Evolutionary conservation across 2,797 vertebrate genomes (phyloP), one percentile per base, ranked within the genome.

Genomic region (Ctenochaetus hawaiiensis): DNA sequence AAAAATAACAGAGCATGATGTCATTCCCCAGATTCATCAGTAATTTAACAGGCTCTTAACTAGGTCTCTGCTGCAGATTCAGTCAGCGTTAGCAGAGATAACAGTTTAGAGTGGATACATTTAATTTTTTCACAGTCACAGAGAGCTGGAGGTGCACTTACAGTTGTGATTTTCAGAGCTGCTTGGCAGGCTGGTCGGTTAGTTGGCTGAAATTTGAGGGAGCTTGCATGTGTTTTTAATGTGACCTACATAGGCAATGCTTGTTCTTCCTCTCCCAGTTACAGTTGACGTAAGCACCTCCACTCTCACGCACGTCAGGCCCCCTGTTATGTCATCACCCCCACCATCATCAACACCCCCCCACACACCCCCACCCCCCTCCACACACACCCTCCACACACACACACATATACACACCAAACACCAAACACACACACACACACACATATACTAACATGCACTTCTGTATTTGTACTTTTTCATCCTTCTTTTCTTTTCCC

Each of bases 221-320:
- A 58, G 78, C 78, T 57, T 54, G 84, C 88, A 91, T 91, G 90
- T 86, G 86, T 94, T 92, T 93, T 93, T 90, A 91, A 94, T 94
- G 92, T 93, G 94, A 95, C 95, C 94, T 95, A 94, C 91, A 94
- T 95, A 93, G 85, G 70, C 76, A 83, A 74, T 17, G 85, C 81
- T 90, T 67, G 68, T 89, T 90, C 72, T 78, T 89, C 75, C 80
- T 92, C 93, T 93, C 92, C 93, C 89, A 89, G 94, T 94, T 95
- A 94, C 95, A 95, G 94, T 78, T 93, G 94, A 95, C 92, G 94
- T 93, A 84, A 87, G 81, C 87, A 65, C 88, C 88, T 83, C 78
- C 75, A 56, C 80, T 82, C 83, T 81, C 84, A 78, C 65, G 54
- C 87, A 83, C 77, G 56, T 87, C 91, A 93, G 75, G 44, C 75